Evolutionary conservation across 2,797 vertebrate genomes (phyloP).

Genomic region (Cuculus canorus): DNA sequence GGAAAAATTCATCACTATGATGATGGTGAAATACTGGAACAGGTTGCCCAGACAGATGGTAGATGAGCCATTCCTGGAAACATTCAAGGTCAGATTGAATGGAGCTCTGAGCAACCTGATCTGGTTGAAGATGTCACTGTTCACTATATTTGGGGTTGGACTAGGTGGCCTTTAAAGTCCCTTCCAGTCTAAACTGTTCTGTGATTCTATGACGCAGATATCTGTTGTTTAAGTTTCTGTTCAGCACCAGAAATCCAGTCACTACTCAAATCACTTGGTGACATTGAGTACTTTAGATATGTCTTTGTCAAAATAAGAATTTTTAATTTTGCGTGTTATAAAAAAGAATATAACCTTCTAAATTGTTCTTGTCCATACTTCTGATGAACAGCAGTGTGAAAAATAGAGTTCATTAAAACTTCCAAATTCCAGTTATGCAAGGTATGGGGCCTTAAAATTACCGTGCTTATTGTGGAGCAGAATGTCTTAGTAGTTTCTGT

Average conservation of each 20-base stretch:
- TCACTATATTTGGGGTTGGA: not conserved
- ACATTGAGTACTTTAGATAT: not conserved
- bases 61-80: not conserved
- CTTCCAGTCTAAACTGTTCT: no score
- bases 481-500: not conserved
- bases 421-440: not conserved
- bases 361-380: not conserved
- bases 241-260: not conserved
- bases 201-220: not conserved
- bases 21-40: not conserved
- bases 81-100: not conserved
- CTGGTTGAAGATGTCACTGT: not conserved
- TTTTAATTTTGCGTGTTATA: slow-evolving; percentile 2
- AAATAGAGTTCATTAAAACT: not conserved
- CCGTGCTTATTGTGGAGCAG: not conserved
- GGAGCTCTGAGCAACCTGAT: not conserved
- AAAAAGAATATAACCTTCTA: not conserved
- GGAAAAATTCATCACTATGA: no score
- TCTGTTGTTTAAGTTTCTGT: not conserved
- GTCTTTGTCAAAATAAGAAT: not conserved
- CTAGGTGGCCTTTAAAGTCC: not conserved
- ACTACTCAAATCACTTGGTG: not conserved
- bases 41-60: not conserved
- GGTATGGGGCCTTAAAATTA: not conserved
- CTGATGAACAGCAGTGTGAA: not conserved